A percentile compares a stretch with the other conserved stretches of the same genome.
phyloP scores from a whole-genome alignment of 2,113 vertebrate genomes.

The Pterocles burchelli region DNA sequence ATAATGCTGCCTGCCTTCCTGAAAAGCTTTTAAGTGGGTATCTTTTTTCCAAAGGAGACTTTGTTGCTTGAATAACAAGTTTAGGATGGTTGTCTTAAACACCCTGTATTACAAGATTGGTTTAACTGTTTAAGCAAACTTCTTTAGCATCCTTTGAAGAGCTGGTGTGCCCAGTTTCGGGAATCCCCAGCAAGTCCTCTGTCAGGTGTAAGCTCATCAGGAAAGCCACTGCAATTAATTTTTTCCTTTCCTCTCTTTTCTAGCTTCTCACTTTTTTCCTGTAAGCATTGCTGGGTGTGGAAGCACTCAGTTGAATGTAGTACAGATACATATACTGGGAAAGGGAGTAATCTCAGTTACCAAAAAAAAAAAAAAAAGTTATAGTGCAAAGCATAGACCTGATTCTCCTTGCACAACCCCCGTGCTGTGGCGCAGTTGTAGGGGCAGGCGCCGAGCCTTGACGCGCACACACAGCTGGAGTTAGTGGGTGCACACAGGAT shows the following conservation, averaged over 20 bases:
- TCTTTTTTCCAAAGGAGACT: not conserved
- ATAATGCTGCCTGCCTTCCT: not conserved
- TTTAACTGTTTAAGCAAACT: not conserved
- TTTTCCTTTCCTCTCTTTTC: not conserved
- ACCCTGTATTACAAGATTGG: not conserved
- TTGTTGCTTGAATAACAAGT: not conserved
- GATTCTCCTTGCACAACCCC: not conserved
- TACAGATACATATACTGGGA: fast-evolving
- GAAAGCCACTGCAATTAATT: not conserved
- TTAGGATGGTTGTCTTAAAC: not conserved
- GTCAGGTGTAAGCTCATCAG: not conserved
- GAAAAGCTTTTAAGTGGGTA: not conserved
- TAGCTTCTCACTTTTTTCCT: not conserved
- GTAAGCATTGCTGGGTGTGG: not conserved
- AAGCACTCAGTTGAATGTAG: not conserved
- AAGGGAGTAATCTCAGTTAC: not conserved
- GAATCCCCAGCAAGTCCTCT: not conserved
- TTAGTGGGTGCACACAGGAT: no score
- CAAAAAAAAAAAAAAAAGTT: not conserved
- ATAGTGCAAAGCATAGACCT: not conserved
- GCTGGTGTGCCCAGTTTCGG: not conserved
- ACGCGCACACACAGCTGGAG: fast-evolving
- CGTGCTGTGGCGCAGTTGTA: not conserved
- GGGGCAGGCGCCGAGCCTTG: not conserved
- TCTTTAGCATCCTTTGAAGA: not conserved